A percentile compares a stretch with the other conserved stretches of the same genome.
Conservation (phyloP, 37 sponge, comb jelly and placozoan species). For the Petrosia ficiformis region DNA sequence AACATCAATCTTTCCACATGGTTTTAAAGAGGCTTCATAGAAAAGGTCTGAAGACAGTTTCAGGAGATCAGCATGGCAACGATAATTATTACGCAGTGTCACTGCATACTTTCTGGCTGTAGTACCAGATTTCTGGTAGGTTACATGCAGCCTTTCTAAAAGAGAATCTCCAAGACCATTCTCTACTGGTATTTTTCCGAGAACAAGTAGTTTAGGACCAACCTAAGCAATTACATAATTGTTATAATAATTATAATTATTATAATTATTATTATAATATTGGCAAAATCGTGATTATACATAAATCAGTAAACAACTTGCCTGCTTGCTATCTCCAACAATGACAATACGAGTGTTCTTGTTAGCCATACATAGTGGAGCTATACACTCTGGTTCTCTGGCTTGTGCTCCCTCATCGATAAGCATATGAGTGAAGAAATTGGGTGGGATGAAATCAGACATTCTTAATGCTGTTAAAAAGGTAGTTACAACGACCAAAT, state of each 20-base stretch:
- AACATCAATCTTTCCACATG: not conserved
- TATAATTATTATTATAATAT: not conserved
- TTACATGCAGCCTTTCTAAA: conserved; percentile 12
- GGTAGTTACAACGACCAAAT: conserved; percentile 38
- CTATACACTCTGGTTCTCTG: conserved; percentile 52
- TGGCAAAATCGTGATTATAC: not conserved
- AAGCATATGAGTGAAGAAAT: conserved; percentile 58
- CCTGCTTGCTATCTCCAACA: conserved; percentile 53
- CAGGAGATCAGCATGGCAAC: conserved; percentile 1
- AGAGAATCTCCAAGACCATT: conserved; percentile 9
- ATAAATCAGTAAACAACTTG: not conserved
- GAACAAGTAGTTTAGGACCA: conserved; percentile 24
- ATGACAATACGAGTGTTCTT: conserved; percentile 16
- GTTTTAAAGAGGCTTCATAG: not conserved
- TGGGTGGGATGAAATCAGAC: not conserved
- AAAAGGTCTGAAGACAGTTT: not conserved
- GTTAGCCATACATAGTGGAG: conserved; percentile 14
- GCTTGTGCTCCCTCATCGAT: conserved; percentile 71
- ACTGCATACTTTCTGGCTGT: not conserved
- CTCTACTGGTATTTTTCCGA: conserved; percentile 7
- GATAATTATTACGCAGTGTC: not conserved
- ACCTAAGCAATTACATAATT: not conserved
- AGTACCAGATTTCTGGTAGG: not conserved
- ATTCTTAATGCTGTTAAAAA: conserved; percentile 18
- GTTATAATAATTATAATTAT: not conserved